Percentiles rank a stretch among this genome's conserved stretches.
Evolutionary conservation across 2,113 vertebrate genomes (phyloP).

Genomic region (Clarias macrocephalus): DNA sequence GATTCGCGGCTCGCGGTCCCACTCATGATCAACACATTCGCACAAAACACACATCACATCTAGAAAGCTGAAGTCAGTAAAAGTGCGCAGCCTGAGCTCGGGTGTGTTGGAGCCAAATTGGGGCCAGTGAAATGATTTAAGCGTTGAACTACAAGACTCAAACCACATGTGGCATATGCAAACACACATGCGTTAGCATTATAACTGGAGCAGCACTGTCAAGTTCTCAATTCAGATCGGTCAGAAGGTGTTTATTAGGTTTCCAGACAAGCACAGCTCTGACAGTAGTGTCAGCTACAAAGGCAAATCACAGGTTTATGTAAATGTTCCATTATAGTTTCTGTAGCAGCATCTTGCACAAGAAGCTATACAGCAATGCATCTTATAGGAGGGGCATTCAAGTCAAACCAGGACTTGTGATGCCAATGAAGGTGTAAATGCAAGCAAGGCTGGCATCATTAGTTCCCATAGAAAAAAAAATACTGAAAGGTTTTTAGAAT

Average conservation of each 20-base stretch:
- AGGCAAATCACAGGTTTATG: not conserved
- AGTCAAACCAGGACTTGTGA: too few species aligned
- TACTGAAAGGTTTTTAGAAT: not conserved
- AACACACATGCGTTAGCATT: not conserved
- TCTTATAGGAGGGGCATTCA: too few species aligned
- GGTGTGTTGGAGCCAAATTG: not conserved
- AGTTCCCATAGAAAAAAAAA: not conserved
- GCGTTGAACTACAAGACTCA: not conserved
- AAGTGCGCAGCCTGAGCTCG: not conserved
- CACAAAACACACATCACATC: not conserved
- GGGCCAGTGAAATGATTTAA: not conserved
- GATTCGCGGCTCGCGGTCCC: not conserved
- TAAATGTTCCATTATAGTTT: not conserved
- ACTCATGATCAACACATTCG: not conserved
- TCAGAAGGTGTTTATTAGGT: not conserved
- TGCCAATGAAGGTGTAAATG: too few species aligned
- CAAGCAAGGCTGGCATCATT: not conserved
- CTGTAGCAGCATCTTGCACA: not conserved
- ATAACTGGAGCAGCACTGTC: not conserved
- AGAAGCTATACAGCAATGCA: not conserved
- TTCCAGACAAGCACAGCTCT: not conserved
- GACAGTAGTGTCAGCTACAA: not conserved
- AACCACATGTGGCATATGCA: not conserved
- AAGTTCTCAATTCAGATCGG: not conserved
- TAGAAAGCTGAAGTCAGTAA: not conserved